A percentile compares a stretch with the other conserved stretches of the same genome.
These are phyloP conservation scores for Stratiomys singularior DNA, from an alignment of 2,888 invertebrate genomes.

Conservation along the genomic window DNA sequence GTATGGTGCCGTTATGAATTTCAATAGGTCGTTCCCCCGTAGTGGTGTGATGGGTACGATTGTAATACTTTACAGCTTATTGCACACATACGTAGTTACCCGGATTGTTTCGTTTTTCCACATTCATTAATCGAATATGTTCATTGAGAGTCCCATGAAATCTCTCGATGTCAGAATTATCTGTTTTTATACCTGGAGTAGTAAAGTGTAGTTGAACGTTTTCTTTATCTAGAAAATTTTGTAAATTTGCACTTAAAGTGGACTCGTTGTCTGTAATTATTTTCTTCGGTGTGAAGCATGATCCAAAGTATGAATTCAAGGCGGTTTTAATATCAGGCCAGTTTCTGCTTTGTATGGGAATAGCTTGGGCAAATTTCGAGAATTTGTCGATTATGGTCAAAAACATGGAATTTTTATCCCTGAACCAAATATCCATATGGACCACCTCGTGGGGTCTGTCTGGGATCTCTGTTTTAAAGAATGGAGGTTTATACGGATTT, in stretches of 20 bases:
- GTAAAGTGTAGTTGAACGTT: background rate
- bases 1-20: background rate
- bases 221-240: background rate
- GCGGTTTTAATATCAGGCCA: background rate
- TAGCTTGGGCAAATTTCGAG: too few species aligned
- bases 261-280: background rate
- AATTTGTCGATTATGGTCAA: slow-evolving; percentile 48
- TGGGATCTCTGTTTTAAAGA: slow-evolving; percentile 2
- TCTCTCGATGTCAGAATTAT: background rate
- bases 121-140: background rate
- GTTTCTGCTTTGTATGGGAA: too few species aligned
- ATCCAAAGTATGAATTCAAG: background rate
- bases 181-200: background rate
- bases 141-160: background rate
- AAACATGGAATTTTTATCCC: slow-evolving; percentile 25
- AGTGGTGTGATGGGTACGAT: background rate
- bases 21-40: background rate
- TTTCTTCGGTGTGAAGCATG: background rate
- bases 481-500: background rate
- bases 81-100: background rate
- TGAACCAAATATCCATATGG: slow-evolving; percentile 9
- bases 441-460: slow-evolving; percentile 8
- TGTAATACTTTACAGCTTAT: background rate
- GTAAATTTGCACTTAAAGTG: background rate
- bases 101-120: background rate